phyloP scores from a whole-genome alignment of 2,113 vertebrate genomes.

The Platysteira castanea region DNA sequence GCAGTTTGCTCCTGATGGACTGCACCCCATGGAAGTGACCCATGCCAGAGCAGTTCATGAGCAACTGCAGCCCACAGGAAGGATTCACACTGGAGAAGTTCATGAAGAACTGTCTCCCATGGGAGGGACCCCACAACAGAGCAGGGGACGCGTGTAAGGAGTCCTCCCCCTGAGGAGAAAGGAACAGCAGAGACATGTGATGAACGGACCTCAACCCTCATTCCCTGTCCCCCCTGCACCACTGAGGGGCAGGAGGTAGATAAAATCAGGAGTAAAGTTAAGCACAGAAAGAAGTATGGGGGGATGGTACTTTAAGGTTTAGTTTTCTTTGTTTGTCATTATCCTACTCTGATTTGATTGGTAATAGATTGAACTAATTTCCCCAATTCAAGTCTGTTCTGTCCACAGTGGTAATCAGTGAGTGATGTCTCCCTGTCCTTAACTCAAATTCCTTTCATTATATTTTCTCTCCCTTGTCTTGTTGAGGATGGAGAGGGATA shows the following conservation, averaged over 20 bases:
- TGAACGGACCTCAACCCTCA: not conserved
- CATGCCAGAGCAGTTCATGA: not conserved
- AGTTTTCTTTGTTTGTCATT: not conserved
- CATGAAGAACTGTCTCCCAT: not conserved
- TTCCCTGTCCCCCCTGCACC: not conserved
- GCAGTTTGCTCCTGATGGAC: not conserved
- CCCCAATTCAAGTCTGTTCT: not conserved
- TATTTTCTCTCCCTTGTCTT: not conserved
- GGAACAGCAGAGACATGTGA: not conserved
- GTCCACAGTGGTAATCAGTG: not conserved
- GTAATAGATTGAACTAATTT: not conserved
- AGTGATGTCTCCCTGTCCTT: not conserved
- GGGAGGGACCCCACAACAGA: not conserved
- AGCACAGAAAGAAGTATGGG: not conserved
- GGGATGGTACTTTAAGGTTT: not conserved
- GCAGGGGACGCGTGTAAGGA: not conserved
- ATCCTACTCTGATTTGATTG: not conserved
- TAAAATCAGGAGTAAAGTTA: not conserved
- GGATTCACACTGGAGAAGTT: not conserved
- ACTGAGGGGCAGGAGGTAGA: not conserved
- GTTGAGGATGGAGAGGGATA: not conserved
- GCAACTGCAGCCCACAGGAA: not conserved
- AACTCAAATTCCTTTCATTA: not conserved
- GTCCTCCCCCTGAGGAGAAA: not conserved
- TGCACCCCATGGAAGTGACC: not conserved